Percentiles rank a stretch among this genome's conserved stretches.
phyloP scores from a whole-genome alignment of 2,797 vertebrate genomes.

The Thripadectes ignobilis region DNA sequence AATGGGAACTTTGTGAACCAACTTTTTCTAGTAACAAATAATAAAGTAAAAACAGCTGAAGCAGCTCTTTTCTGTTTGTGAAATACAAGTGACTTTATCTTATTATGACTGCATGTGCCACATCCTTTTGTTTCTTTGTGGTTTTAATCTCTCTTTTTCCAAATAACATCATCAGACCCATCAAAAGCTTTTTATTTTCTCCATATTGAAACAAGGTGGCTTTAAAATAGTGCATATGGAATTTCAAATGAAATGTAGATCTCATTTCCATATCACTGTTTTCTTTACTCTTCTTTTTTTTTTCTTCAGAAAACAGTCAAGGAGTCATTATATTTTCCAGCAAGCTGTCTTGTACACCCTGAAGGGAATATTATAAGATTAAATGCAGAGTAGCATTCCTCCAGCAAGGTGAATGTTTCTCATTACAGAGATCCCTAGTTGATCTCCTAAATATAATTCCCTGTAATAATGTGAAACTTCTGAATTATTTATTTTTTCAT shows the following conservation, averaged over 20 bases:
- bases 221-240: slow-evolving; percentile 53
- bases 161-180: slow-evolving; percentile 12
- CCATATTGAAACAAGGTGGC: slow-evolving; percentile 62
- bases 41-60: background rate
- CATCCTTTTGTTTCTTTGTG: background rate
- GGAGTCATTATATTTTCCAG: slow-evolving; percentile 73
- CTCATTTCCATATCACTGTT: slow-evolving; percentile 70
- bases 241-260: slow-evolving; percentile 63
- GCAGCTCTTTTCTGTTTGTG: background rate
- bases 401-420: slow-evolving; percentile 78
- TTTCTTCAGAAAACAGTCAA: slow-evolving; percentile 69
- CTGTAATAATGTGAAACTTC: slow-evolving; percentile 76
- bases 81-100: background rate
- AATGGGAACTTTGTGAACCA: background rate
- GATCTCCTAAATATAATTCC: slow-evolving; percentile 80
- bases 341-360: slow-evolving; percentile 75
- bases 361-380: slow-evolving; percentile 80
- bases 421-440: slow-evolving; percentile 75
- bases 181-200: slow-evolving; percentile 60
- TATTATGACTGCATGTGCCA: background rate
- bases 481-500: slow-evolving; percentile 81
- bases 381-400: slow-evolving; percentile 76
- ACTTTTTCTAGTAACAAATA: slow-evolving; percentile 37
- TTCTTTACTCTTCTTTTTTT: slow-evolving; percentile 61
- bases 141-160: slow-evolving; percentile 17